A percentile compares a stretch with the other conserved stretches of the same genome.
Evolutionary conservation across 2,888 invertebrate species (phyloP).

Genomic region (Sturmia bella): DNA sequence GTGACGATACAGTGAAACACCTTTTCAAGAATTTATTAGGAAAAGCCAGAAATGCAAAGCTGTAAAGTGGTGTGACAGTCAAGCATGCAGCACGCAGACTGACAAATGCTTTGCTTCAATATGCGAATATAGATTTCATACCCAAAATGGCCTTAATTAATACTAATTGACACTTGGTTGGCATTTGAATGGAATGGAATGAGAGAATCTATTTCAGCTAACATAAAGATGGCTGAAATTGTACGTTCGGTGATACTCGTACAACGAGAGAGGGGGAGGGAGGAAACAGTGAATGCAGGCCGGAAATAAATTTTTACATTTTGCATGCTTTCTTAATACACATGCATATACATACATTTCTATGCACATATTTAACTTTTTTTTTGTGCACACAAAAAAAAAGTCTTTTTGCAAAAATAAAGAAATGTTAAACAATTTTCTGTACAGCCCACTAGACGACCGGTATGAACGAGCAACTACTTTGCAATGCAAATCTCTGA

Average conservation of each 20-base stretch:
- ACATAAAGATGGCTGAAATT: background rate
- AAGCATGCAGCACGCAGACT: background rate
- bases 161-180: conserved; percentile 67
- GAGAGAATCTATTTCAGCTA: background rate
- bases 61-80: background rate
- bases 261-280: background rate
- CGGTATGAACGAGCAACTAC: background rate
- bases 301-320: no score
- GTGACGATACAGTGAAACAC: no score
- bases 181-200: conserved; percentile 65
- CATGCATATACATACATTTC: no score
- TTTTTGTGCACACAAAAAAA: no score
- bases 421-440: background rate
- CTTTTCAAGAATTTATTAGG: no score
- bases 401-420: background rate
- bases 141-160: conserved; percentile 64
- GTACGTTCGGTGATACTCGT: background rate
- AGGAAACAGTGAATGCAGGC: no score
- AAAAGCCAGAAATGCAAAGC: background rate
- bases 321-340: no score
- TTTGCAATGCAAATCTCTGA: conserved; percentile 35
- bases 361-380: no score
- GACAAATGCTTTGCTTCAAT: background rate
- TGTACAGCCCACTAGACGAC: background rate
- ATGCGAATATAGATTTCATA: conserved; percentile 2